These are phyloP conservation scores for Catharus bicknelli DNA, from an alignment of 2,113 vertebrate species.

Conservation along the genomic window DNA sequence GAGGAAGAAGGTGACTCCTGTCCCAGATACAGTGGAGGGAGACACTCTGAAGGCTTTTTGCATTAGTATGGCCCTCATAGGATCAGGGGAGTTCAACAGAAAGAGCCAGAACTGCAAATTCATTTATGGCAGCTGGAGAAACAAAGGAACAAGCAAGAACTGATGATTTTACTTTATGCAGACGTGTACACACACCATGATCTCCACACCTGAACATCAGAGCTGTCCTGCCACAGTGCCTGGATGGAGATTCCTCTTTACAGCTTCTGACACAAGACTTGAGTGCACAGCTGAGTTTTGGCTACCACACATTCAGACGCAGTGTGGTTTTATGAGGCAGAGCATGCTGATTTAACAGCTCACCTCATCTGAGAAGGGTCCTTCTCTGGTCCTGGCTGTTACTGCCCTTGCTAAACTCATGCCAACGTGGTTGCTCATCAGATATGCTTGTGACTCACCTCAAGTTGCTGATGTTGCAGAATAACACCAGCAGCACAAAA, in stretches of 20 bases:
- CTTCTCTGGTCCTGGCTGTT: not conserved
- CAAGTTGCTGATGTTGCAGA: not conserved
- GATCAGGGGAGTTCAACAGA: not conserved
- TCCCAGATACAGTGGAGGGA: not conserved
- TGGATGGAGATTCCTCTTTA: not conserved
- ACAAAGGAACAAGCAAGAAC: not conserved
- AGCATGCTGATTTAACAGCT: not conserved
- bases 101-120: not conserved
- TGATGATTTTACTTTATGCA: not conserved
- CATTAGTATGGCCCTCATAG: not conserved
- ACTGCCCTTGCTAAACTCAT: not conserved
- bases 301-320: not conserved
- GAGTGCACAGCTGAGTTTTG: not conserved
- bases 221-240: not conserved
- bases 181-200: fast-evolving
- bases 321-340: not conserved
- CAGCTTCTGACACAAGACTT: fast-evolving
- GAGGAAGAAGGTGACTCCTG: not conserved
- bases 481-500: not conserved
- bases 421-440: not conserved
- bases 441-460: not conserved
- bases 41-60: not conserved
- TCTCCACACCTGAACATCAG: not conserved
- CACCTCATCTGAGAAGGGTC: not conserved
- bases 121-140: not conserved